Evolutionary conservation across 2,113 vertebrate genomes (phyloP).

Genomic region (Hemicordylus capensis): DNA sequence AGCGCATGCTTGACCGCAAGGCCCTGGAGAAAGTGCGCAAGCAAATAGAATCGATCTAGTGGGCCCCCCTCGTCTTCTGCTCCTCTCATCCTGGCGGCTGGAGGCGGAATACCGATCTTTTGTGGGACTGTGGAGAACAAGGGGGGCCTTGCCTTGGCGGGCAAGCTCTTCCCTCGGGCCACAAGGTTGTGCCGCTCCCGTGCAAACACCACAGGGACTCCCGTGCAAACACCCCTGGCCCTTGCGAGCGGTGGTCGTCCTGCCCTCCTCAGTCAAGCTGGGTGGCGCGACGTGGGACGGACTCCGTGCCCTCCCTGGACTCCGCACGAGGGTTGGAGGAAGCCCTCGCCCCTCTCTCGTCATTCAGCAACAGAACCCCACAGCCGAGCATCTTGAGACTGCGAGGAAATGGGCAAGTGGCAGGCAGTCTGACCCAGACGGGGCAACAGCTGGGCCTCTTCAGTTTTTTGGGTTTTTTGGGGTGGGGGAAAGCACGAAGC

Average conservation of each 20-base stretch:
- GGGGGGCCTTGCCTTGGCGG: no score
- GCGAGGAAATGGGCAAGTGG: not conserved
- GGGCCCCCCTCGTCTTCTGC: rapidly evolving
- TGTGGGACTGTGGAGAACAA: not conserved
- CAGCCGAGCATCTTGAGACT: no score
- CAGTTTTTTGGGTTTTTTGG: not conserved
- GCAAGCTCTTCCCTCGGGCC: rapidly evolving
- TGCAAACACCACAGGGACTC: rapidly evolving
- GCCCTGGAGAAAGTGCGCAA: slow-evolving; percentile 87
- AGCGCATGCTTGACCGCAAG: slow-evolving; percentile 80
- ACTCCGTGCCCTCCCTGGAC: no score
- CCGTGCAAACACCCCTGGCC: rapidly evolving
- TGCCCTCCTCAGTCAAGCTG: not conserved
- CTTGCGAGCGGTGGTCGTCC: rapidly evolving
- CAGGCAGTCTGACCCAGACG: not conserved
- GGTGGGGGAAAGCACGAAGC: not conserved
- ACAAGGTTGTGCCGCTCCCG: not conserved
- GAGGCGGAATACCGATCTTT: not conserved
- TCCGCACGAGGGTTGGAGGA: no score
- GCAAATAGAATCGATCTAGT: slow-evolving; percentile 85
- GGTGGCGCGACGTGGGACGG: not conserved
- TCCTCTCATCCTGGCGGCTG: not conserved
- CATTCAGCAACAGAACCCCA: not conserved
- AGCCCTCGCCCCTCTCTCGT: not conserved
- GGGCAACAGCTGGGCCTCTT: not conserved